Evolutionary conservation across 2,888 invertebrate species (phyloP).

Genomic region (Phengaris arion): DNA sequence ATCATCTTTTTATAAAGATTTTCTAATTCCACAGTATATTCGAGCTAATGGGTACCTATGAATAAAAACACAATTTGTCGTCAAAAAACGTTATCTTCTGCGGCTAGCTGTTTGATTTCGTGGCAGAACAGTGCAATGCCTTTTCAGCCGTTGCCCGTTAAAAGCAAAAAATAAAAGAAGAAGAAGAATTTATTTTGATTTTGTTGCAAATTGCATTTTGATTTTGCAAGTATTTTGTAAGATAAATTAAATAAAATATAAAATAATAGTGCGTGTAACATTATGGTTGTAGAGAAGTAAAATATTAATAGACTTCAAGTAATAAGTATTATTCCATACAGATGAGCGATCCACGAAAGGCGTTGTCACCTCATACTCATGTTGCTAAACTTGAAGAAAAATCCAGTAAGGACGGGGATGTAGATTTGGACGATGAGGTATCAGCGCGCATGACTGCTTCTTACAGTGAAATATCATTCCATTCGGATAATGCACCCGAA

Average conservation of each 20-base stretch:
- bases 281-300: no score
- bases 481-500: constrained; percentile 76
- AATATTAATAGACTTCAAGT: no score
- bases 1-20: no score
- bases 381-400: constrained; percentile 44
- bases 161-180: not conserved
- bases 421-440: constrained; percentile 76
- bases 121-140: not conserved
- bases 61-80: no score
- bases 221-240: no score
- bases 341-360: constrained; percentile 37
- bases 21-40: no score
- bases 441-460: constrained; percentile 87
- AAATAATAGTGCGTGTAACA: no score
- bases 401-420: constrained; percentile 50
- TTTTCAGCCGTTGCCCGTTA: not conserved
- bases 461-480: constrained; percentile 88
- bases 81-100: no score
- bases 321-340: not conserved
- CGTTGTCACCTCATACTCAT: constrained; percentile 41
- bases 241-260: no score
- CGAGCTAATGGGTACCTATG: no score
- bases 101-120: not conserved
- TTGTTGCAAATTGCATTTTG: no score
- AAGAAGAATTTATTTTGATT: not conserved